Evolutionary conservation across 1,140 invertebrate species (phyloP).

Genomic region (Neotoxoptera formosana): DNA sequence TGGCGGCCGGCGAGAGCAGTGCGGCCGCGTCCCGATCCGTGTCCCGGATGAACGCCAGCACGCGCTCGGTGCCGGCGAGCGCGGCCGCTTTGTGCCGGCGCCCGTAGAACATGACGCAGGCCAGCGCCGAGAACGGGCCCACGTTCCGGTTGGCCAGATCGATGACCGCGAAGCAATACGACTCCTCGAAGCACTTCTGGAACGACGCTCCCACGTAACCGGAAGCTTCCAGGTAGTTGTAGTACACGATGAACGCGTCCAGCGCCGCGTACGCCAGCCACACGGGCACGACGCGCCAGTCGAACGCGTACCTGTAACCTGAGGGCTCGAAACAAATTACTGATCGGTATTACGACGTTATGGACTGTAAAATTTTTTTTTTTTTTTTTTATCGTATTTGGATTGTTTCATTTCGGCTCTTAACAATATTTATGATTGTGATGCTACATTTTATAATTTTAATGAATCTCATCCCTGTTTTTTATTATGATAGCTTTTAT

Average conservation of each 20-base stretch:
- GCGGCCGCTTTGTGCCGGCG: not conserved
- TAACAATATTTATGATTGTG: too few relatives aligned
- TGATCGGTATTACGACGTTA: too few relatives aligned
- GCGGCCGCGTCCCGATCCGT: not conserved
- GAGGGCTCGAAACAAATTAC: not conserved
- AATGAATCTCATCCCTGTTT: not conserved
- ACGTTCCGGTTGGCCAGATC: constrained; percentile 37
- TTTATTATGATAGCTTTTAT: not conserved
- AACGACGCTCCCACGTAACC: constrained; percentile 8
- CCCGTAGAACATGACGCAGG: not conserved
- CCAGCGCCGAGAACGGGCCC: not conserved
- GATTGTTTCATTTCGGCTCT: too few relatives aligned
- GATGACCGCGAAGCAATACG: constrained; percentile 32
- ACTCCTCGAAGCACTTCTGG: constrained; percentile 21
- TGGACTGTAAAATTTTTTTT: too few relatives aligned
- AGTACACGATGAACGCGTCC: not conserved
- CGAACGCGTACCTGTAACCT: constrained; percentile 16
- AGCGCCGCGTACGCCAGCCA: not conserved
- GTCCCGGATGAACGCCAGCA: constrained; percentile 9
- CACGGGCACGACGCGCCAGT: not conserved
- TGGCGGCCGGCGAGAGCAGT: not conserved
- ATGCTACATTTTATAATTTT: not conserved
- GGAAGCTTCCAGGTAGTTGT: constrained; percentile 10
- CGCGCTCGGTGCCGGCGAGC: constrained; percentile 29
- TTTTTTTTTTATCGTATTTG: too few relatives aligned